Evolutionary conservation across 2,113 vertebrate genomes (phyloP).

Genomic region (Dinomys branickii): DNA sequence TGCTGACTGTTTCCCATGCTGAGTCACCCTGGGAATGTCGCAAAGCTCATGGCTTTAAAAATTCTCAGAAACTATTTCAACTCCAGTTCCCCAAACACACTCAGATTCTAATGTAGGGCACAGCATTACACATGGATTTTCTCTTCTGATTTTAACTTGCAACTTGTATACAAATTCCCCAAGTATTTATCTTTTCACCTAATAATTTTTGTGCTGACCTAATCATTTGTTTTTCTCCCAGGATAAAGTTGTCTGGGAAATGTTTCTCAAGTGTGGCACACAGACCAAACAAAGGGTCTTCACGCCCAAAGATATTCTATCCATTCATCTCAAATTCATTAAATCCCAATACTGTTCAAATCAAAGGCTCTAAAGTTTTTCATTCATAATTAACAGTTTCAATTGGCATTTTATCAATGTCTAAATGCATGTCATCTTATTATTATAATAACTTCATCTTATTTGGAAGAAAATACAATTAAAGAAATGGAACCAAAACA

Average conservation of each 20-base stretch:
- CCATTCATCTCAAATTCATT: background rate
- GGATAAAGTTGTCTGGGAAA: background rate
- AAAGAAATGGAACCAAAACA: background rate
- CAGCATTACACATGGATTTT: background rate
- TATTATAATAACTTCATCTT: background rate
- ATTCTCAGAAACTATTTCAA: conserved; percentile 45
- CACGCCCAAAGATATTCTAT: background rate
- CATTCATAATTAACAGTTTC: background rate
- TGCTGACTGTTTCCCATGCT: conserved; percentile 46
- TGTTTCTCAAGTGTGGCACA: background rate
- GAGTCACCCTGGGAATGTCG: conserved; percentile 41
- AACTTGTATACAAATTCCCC: conserved; percentile 9
- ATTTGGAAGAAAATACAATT: background rate
- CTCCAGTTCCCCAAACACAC: background rate
- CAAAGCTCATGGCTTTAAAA: background rate
- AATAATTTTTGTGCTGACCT: background rate
- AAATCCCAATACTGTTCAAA: background rate
- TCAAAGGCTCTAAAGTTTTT: background rate
- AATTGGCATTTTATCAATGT: background rate
- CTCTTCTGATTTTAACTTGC: background rate
- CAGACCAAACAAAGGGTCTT: background rate
- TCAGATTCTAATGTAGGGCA: background rate
- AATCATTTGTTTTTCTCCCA: background rate
- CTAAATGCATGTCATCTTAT: background rate
- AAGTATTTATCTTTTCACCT: background rate